These are phyloP conservation scores for Danaus melanippus DNA, from an alignment of 1,140 invertebrate genomes.

Conservation along the genomic window DNA sequence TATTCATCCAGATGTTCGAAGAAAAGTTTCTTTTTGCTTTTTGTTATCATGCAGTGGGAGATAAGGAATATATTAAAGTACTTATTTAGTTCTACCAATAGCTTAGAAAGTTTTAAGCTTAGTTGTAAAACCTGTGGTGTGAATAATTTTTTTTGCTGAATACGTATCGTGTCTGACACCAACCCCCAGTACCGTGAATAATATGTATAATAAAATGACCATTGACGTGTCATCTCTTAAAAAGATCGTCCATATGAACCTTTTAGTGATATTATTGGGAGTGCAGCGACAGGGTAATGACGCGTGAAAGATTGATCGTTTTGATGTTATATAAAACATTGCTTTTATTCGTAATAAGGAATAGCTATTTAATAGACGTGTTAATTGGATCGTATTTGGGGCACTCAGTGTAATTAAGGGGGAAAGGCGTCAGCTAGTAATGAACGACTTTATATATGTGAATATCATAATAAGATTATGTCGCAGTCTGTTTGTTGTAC, in stretches of 20 bases:
- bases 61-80: slow-evolving; percentile 8
- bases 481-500: too few relatives aligned
- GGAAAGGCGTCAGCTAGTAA: neutral
- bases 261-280: slow-evolving; percentile 33
- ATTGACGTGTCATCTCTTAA: slow-evolving; percentile 9
- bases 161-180: neutral
- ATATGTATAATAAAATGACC: slow-evolving; percentile 7
- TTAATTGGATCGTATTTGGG: neutral
- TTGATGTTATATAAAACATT: slow-evolving; percentile 20
- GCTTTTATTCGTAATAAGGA: slow-evolving; percentile 18
- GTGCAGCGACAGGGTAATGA: slow-evolving; percentile 47
- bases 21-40: neutral
- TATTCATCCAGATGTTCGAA: too few relatives aligned
- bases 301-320: slow-evolving; percentile 49
- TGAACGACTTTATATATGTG: neutral
- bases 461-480: neutral
- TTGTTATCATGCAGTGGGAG: slow-evolving; percentile 2
- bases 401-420: neutral
- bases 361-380: slow-evolving; percentile 20
- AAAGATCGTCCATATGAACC: slow-evolving; percentile 11
- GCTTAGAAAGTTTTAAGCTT: slow-evolving; percentile 3
- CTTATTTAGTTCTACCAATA: neutral
- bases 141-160: neutral
- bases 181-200: slow-evolving; percentile 1
- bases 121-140: slow-evolving; percentile 3